Evolutionary conservation across 2,113 vertebrate species (phyloP), one percentile per base, ranked within the genome.

Genomic region (Okapia johnstoni): DNA sequence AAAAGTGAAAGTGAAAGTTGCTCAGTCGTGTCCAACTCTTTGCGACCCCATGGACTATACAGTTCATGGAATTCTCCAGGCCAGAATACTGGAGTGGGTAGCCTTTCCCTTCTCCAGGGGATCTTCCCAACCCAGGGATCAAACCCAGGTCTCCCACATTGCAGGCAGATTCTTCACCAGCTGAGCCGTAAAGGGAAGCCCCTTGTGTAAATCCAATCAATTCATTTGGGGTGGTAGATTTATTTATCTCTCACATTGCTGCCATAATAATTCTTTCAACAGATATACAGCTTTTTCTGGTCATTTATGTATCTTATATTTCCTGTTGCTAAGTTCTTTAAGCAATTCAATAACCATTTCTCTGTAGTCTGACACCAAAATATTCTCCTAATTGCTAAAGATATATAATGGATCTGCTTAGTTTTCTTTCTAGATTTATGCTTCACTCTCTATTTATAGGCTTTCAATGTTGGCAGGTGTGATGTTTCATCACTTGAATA

Each of bases 391-490:
- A 96, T 97, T 98, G 92, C 88, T 97, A 92, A 11, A 96, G 76
- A 93, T 88, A 88, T 92, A 86, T 87, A 93, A 97, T 79, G 26
- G 77, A 87, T 90, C 81, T 92, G 73, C 86, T 88, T 98, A 88
- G 88, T 96, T 97, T 96, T 93, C 88, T 95, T 88, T 80, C 85
- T 93, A 55, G 77, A 96, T 93, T 96, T 98, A 83, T 85, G 90
- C 85, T 96, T 96, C 66, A 86, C 43, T 94, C 77, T 96, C 97
- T 97, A 98, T 97, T 98, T 98, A 97, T 96, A 97, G 93, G 33
- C 73, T 95, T 97, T 97, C 85, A 95, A 28, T 95, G 85, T 88
- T 97, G 96, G 97, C 96, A 98, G 97, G 97, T 98, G 96, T 96
- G 89, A 96, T 96, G 70, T 80, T 93, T 96, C 92, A 93, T 97